Percentiles rank a stretch among this genome's conserved stretches.
phyloP scores from a whole-genome alignment of 2,888 invertebrate species.

The Xylocampa areola region DNA sequence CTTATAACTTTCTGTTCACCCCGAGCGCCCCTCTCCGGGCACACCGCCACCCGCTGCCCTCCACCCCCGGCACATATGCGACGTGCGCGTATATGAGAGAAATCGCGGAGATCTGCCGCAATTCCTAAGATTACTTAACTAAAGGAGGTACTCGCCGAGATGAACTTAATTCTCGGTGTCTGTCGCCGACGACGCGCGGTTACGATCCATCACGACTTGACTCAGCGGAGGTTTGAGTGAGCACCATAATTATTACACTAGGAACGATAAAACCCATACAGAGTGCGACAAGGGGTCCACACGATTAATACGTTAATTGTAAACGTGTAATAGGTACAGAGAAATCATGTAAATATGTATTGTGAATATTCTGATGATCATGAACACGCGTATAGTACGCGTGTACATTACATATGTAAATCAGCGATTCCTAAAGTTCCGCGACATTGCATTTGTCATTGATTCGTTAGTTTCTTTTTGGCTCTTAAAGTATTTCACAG shows the following conservation, averaged over 20 bases:
- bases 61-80: background rate
- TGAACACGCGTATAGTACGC: too few relatives aligned
- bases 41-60: background rate
- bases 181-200: background rate
- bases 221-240: background rate
- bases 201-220: background rate
- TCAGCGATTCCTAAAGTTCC: too few relatives aligned
- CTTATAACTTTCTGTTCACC: slow-evolving; percentile 1
- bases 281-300: too few relatives aligned
- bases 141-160: background rate
- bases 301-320: too few relatives aligned
- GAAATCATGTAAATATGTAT: too few relatives aligned
- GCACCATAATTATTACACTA: background rate
- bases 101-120: slow-evolving; percentile 1
- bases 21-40: background rate
- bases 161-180: background rate
- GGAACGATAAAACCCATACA: background rate
- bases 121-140: slow-evolving; percentile 4
- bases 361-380: too few relatives aligned
- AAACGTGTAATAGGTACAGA: too few relatives aligned
- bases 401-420: too few relatives aligned
- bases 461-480: too few relatives aligned
- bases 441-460: too few relatives aligned
- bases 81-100: background rate
- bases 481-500: too few relatives aligned